A percentile compares a stretch with the other conserved stretches of the same genome.
These are phyloP conservation scores for Drosophila acutilabella DNA, from an alignment of 2,888 invertebrate species.

Conservation along the genomic window DNA sequence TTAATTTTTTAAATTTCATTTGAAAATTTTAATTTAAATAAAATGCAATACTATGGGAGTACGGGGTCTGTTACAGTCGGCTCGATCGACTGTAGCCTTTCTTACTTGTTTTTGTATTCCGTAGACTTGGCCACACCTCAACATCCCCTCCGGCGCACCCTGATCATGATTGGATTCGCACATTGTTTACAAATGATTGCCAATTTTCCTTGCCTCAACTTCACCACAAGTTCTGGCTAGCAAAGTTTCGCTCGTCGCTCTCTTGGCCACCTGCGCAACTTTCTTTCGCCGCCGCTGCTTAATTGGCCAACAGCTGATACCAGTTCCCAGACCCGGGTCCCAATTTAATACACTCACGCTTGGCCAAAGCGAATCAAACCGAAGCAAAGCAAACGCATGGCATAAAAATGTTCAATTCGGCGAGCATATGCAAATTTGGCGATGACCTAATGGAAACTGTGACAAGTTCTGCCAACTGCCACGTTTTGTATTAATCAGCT, in stretches of 20 bases:
- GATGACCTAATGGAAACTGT: constrained; percentile 78
- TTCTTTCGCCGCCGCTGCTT: constrained; percentile 61
- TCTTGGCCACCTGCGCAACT: constrained; percentile 64
- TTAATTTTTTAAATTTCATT: too few relatives aligned
- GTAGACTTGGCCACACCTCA: constrained; percentile 40
- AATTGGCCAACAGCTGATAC: constrained; percentile 43
- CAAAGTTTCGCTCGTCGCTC: constrained; percentile 62
- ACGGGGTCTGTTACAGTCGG: too few relatives aligned
- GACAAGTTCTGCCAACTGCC: constrained; percentile 75
- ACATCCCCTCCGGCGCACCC: constrained; percentile 20
- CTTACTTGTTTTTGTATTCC: constrained; percentile 56
- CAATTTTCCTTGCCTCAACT: constrained; percentile 57
- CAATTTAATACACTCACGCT: constrained; percentile 9
- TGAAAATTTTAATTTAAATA: too few relatives aligned
- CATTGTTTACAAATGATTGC: constrained; percentile 79
- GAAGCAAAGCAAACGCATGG: constrained; percentile 39
- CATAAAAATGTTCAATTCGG: constrained; percentile 50
- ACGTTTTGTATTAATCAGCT: constrained; percentile 74
- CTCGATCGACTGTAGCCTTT: too few relatives aligned
- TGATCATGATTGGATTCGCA: constrained; percentile 52
- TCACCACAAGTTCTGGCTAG: constrained; percentile 36
- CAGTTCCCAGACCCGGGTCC: constrained; percentile 17
- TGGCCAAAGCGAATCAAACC: constrained; percentile 6
- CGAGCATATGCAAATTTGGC: constrained; percentile 65
- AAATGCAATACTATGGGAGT: too few relatives aligned